phyloP scores from a whole-genome alignment of 1,140 invertebrate genomes.

The Yoshiicerus persimilis region DNA sequence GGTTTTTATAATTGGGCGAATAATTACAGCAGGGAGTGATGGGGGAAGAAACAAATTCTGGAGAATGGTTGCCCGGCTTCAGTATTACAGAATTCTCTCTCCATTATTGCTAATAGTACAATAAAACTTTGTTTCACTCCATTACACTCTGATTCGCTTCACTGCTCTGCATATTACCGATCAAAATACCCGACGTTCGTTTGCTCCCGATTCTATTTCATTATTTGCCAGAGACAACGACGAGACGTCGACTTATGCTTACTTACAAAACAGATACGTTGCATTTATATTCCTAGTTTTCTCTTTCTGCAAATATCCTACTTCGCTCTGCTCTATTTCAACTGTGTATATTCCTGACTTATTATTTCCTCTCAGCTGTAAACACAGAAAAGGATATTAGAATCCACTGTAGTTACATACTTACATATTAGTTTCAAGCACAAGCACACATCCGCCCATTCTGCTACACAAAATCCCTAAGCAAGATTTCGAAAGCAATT shows the following conservation, averaged over 20 bases:
- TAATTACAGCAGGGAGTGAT: constrained; percentile 10
- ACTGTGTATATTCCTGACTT: background rate
- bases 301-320: background rate
- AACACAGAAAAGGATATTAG: background rate
- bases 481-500: background rate
- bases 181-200: constrained; percentile 22
- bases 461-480: background rate
- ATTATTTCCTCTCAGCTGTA: background rate
- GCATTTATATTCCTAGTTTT: background rate
- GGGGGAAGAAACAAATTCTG: background rate
- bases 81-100: constrained; percentile 10
- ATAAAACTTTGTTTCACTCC: constrained; percentile 33
- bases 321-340: background rate
- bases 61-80: background rate
- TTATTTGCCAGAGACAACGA: background rate
- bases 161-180: constrained; percentile 16
- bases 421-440: background rate
- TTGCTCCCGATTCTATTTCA: constrained; percentile 24
- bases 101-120: constrained; percentile 27
- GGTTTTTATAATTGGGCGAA: constrained; percentile 27
- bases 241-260: background rate
- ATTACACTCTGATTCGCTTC: constrained; percentile 25
- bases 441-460: background rate
- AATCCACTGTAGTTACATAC: background rate
- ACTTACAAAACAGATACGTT: background rate